Evolutionary conservation across 2,888 invertebrate species (phyloP), one percentile per base, ranked within the genome.

Genomic region (Apodemia hepburni): DNA sequence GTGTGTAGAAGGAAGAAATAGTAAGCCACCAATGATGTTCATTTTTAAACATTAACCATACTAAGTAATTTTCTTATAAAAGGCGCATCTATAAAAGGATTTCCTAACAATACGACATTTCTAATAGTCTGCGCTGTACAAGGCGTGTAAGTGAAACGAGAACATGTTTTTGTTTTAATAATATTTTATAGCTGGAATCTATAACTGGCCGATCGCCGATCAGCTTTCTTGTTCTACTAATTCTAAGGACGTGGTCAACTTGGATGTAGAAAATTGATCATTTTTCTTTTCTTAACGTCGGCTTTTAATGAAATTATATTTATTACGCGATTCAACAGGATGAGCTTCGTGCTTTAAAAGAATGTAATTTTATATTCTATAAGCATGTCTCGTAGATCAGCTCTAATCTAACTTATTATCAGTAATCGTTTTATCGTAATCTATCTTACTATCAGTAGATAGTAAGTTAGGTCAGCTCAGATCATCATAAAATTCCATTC

Each of bases 141-240:
- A 78, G 88, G 89, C 66, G 72, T 76, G 79, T 67, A 72, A 81
- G 85, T 81, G 86, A 85, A 89, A 89, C 82, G 83, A 68, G 71
- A 72, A 74, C 71, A 77, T 77, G 76, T 85, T 86, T 87, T 86
- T 86, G 80, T 77, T 70, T 71, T 77, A 80, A 85, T 80, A 85
- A 84, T 85, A 84, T 84, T 80, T 85, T 81, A 82, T 82, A 85
- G 79, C 81, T 77, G 74, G 75, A 75, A 68, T 73, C 81, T 82
- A 79, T 84, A 85, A 82, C 81, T 80, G 82, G 85, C 77, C 70
- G 73, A 76, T 68, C 72, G 71, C 69, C 72, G 71, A 78, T 76
- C 80, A 73, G 77, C 86, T 87, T 87, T 86, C 87, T 78, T 84
- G 70, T 67, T 60, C 64, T 62, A 54, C 66, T 65, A 61, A 63